A percentile compares a stretch with the other conserved stretches of the same genome.
These are phyloP conservation scores for Psammodynastes pulverulentus DNA, from an alignment of 2,113 vertebrate species.

Conservation along the genomic window DNA sequence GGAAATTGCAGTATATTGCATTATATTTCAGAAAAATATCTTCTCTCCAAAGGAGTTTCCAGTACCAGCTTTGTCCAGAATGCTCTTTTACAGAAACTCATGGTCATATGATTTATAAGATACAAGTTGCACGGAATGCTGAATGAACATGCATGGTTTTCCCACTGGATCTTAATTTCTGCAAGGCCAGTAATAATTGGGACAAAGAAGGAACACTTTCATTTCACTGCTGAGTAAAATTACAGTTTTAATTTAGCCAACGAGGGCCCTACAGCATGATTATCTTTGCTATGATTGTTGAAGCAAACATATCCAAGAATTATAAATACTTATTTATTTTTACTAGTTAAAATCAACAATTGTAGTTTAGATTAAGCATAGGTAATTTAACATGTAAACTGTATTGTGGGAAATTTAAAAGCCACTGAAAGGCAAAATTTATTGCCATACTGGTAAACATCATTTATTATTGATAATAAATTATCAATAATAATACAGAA, in stretches of 20 bases:
- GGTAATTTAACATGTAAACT: background rate
- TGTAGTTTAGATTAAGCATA: background rate
- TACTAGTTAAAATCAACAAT: background rate
- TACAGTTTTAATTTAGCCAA: background rate
- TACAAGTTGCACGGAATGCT: background rate
- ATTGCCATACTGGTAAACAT: background rate
- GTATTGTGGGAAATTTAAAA: background rate
- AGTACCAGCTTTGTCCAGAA: background rate
- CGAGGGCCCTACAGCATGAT: background rate
- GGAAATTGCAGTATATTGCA: background rate
- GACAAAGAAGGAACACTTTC: constrained; percentile 3
- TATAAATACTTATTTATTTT: background rate
- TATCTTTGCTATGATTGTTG: background rate
- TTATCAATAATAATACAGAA: background rate
- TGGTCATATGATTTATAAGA: background rate
- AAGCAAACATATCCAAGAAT: background rate
- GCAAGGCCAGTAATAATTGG: background rate
- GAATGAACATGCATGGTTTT: constrained; percentile 13
- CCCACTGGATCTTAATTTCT: background rate
- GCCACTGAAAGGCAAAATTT: background rate
- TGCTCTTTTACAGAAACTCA: background rate
- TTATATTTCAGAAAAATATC: background rate
- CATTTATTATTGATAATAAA: background rate
- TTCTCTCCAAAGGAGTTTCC: background rate
- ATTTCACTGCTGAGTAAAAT: background rate